Evolutionary conservation across 2,797 vertebrate species (phyloP).

Genomic region (Columba guinea): DNA sequence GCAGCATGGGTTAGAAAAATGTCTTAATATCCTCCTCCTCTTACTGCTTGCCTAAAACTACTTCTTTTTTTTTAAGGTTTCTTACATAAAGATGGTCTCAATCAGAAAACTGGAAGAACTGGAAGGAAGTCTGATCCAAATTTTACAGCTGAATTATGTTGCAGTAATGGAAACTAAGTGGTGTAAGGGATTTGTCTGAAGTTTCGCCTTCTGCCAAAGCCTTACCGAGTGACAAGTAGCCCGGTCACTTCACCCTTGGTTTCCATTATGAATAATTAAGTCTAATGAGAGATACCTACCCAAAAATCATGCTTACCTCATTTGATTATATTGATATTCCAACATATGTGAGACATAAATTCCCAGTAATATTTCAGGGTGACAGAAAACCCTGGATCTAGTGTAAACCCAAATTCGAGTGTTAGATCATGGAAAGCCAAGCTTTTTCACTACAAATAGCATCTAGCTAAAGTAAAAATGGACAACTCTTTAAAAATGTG

Average conservation of each 20-base stretch:
- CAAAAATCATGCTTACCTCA: neutral
- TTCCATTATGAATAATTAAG: neutral
- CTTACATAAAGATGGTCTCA: neutral
- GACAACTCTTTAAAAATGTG: neutral
- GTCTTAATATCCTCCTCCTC: neutral
- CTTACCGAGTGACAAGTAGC: neutral
- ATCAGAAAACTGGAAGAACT: neutral
- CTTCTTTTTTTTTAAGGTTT: neutral
- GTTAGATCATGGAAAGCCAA: neutral
- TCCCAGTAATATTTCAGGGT: neutral
- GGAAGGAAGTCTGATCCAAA: neutral
- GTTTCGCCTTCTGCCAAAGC: neutral
- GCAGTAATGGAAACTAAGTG: neutral
- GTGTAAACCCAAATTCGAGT: neutral
- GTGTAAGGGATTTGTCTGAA: neutral
- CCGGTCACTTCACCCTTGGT: neutral
- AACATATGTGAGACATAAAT: neutral
- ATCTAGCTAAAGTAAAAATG: neutral
- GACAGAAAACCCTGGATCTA: neutral
- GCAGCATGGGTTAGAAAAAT: conserved; percentile 2
- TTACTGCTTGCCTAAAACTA: neutral
- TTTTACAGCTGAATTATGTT: neutral
- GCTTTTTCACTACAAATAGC: neutral
- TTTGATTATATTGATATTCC: neutral
- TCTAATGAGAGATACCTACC: neutral